Percentiles rank a stretch among this genome's conserved stretches.
phyloP scores from a whole-genome alignment of 2,113 vertebrate species.

The Tetrao urogallus region DNA sequence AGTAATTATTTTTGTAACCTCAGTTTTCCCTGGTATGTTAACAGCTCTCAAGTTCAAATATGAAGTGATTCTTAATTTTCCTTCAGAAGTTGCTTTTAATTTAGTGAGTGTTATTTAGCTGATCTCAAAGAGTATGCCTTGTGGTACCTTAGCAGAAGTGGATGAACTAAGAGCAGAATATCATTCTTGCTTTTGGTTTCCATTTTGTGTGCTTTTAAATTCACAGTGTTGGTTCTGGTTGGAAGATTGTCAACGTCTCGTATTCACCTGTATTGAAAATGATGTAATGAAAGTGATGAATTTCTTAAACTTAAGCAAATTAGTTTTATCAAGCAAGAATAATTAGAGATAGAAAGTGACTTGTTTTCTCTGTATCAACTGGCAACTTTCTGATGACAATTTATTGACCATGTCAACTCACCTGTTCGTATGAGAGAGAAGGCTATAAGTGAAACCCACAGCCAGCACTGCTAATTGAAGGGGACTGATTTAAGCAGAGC shows the following conservation, averaged over 20 bases:
- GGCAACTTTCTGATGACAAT: neutral
- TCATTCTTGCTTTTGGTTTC: neutral
- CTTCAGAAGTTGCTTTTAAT: neutral
- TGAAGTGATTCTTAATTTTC: neutral
- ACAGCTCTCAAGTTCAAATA: neutral
- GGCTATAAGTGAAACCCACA: neutral
- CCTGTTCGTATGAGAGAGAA: neutral
- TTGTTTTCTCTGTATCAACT: neutral
- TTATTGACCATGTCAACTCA: neutral
- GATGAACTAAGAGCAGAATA: neutral
- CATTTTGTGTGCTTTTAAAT: neutral
- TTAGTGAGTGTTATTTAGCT: neutral
- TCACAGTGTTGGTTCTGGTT: accelerated
- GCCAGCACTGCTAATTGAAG: neutral
- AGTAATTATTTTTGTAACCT: neutral
- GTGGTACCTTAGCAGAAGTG: neutral
- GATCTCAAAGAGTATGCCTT: neutral
- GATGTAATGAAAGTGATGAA: neutral
- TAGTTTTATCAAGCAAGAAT: neutral
- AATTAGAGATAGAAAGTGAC: neutral
- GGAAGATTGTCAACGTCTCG: neutral
- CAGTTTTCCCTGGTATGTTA: neutral
- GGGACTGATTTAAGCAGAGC: neutral
- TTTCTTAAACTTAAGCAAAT: neutral
- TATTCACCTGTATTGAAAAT: neutral